phyloP scores from a whole-genome alignment of 2,888 invertebrate species.

The Belgica antarctica region DNA sequence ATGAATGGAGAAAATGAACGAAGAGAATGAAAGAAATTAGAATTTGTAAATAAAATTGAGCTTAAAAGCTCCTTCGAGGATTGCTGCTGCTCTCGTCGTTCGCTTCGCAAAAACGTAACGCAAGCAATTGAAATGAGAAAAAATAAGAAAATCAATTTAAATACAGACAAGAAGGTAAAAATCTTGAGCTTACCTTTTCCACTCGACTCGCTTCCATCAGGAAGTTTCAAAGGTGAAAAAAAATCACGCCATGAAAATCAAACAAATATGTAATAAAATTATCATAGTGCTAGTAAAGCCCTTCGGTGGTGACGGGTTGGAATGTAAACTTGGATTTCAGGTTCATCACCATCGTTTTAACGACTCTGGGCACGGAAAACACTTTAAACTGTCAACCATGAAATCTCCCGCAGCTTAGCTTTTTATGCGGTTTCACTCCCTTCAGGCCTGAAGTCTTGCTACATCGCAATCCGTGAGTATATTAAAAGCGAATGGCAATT shows the following conservation, averaged over 20 bases:
- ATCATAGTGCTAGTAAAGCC: too few species aligned
- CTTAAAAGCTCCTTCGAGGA: not conserved
- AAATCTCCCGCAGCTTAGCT: too few species aligned
- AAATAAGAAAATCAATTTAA: not conserved
- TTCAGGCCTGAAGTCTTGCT: not conserved
- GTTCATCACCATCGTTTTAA: too few species aligned
- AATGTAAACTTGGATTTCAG: too few species aligned
- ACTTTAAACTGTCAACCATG: too few species aligned
- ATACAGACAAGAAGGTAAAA: not conserved
- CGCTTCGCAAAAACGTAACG: not conserved
- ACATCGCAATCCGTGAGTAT: not conserved
- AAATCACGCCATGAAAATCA: not conserved
- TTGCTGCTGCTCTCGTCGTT: not conserved
- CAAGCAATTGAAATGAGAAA: not conserved
- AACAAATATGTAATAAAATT: not conserved
- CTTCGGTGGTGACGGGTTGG: too few species aligned
- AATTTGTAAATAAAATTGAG: not conserved
- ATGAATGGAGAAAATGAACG: too few species aligned
- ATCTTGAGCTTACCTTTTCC: not conserved
- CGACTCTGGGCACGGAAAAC: too few species aligned
- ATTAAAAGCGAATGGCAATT: not conserved
- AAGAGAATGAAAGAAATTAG: not conserved
- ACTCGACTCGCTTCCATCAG: not conserved
- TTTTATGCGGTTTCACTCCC: too few species aligned
- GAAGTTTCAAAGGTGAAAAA: too few species aligned